Percentiles rank a stretch among this genome's conserved stretches.
Conservation (phyloP, 2,113 vertebrate genomes). For the Proterorhinus semilunaris region DNA sequence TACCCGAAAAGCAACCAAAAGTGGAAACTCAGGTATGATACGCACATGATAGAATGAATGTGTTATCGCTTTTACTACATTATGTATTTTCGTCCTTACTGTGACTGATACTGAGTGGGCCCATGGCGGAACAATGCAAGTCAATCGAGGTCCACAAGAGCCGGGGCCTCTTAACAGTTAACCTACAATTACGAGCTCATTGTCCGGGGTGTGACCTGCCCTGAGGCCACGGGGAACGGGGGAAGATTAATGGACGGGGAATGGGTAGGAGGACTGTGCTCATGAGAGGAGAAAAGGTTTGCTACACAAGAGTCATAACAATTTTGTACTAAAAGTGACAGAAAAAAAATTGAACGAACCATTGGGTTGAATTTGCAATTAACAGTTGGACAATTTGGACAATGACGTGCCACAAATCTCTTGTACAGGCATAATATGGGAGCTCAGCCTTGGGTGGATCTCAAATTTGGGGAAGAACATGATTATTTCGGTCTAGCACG, state of each 20-base stretch:
- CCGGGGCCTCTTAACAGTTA: background rate
- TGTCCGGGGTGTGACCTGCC: constrained; percentile 3
- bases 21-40: no score
- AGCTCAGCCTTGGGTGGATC: background rate
- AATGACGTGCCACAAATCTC: background rate
- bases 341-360: no score
- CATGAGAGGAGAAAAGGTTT: background rate
- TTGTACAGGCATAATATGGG: background rate
- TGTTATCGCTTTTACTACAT: no score
- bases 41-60: no score
- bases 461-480: background rate
- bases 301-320: background rate
- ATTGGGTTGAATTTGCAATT: no score
- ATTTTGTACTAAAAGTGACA: no score
- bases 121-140: background rate
- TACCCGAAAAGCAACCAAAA: no score
- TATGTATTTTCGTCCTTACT: no score
- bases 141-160: background rate
- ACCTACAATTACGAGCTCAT: background rate
- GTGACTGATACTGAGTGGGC: background rate
- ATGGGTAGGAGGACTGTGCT: background rate
- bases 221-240: background rate
- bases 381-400: background rate
- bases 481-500: background rate
- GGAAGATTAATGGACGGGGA: background rate